These are phyloP conservation scores for Pseudotriccus pelzelni DNA, from an alignment of 2,797 vertebrate genomes.

Conservation along the genomic window DNA sequence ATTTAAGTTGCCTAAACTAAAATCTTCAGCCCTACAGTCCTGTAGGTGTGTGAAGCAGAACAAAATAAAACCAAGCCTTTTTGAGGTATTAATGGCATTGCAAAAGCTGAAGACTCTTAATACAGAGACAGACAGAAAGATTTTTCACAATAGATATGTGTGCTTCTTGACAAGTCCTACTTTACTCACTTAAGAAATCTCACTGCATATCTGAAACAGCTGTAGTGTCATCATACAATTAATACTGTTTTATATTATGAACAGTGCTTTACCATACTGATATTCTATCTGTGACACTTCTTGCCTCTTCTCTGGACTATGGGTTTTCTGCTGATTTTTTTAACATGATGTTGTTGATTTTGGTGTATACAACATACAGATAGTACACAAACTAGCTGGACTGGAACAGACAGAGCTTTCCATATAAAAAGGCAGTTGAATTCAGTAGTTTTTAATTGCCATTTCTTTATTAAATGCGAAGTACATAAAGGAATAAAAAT, in stretches of 20 bases:
- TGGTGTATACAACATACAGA: not conserved
- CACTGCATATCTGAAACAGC: not conserved
- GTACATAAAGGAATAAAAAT: not conserved
- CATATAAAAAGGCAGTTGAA: not conserved
- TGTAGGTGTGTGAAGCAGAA: not conserved
- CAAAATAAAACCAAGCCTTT: not conserved
- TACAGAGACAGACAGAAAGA: not conserved
- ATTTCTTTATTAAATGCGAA: slow-evolving; percentile 1
- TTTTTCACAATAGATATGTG: not conserved
- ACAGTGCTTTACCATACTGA: not conserved
- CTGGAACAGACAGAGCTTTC: not conserved
- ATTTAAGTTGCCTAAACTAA: not conserved
- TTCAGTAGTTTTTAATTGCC: not conserved
- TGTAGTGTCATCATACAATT: not conserved
- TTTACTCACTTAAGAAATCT: not conserved
- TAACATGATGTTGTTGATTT: not conserved
- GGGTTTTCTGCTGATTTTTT: not conserved
- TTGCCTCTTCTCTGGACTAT: not conserved
- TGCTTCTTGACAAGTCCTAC: not conserved
- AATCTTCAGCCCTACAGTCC: not conserved
- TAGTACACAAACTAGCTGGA: not conserved
- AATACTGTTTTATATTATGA: not conserved
- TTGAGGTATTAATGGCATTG: not conserved
- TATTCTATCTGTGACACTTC: not conserved
- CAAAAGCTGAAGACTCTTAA: not conserved